Base-by-base conservation (phyloP, 2,888 invertebrate genomes). In the Polyommatus icarus region DNA sequence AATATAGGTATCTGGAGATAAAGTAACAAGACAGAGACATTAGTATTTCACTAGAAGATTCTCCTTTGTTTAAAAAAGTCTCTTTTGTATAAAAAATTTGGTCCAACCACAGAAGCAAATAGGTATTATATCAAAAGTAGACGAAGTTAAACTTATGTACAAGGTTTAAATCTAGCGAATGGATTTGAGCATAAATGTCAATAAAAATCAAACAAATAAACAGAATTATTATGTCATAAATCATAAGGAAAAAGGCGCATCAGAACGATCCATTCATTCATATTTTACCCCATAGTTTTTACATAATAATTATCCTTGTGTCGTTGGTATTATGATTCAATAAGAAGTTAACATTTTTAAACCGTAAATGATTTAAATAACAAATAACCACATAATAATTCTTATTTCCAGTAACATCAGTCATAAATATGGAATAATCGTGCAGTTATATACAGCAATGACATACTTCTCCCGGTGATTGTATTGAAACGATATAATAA, bases 381-480 rank as follows among this genome's bases (percentile, higher is more conserved):
- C 10, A 61, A 20, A 20, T 6, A 18, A 67, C 12, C 15, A 67
- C 15, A 29, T 67, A 32, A 61, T 61, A 59, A 67, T 67, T 67
- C 61, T 29, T 67, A 67, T 67, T 29, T 67, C 67, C 29, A 67
- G 67, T 29, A 18, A 29, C 29, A 67, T 32, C 67, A 67, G 67
- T 67, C 15, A 67, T 67, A 67, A 67, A 72, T 72, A 72, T 50
- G 12, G 6, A 32, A 50, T 50, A 50, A 75, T 75, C 54, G 75
- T 50, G 75, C 50, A 67, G 50, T 29, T 75, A 50, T 50, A 54
- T 20, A 54, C 54, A 54, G 75, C 75, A 75, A 75, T 75, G 75
- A 75, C 75, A 54, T 29, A 75, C 24, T 54, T 54, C 24, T 20
- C 24, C 24, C 18, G 18, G 29, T 18, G 24, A 29, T 75, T 75